phyloP scores from a whole-genome alignment of 2,888 invertebrate species.

The Synanthedon formicaeformis region DNA sequence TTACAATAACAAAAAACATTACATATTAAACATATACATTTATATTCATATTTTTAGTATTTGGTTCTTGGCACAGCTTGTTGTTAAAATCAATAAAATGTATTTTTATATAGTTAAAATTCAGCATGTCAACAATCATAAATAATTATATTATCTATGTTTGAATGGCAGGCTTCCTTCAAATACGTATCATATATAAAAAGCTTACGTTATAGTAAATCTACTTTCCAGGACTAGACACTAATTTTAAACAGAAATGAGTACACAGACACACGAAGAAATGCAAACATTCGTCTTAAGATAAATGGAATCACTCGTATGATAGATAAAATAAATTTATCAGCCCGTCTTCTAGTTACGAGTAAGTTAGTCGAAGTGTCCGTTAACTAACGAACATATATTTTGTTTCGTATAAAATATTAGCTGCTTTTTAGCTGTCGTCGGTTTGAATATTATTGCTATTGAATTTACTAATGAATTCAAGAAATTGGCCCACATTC shows the following conservation, averaged over 20 bases:
- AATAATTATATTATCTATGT: background rate
- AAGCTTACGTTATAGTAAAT: slow-evolving; percentile 56
- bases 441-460: too few relatives aligned
- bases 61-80: slow-evolving; percentile 59
- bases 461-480: too few relatives aligned
- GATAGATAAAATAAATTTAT: too few relatives aligned
- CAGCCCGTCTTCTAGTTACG: slow-evolving; percentile 30
- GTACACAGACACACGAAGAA: slow-evolving; percentile 65
- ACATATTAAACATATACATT: background rate
- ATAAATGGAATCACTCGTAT: slow-evolving; percentile 63
- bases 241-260: slow-evolving; percentile 57
- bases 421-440: too few relatives aligned
- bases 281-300: slow-evolving; percentile 68
- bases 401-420: too few relatives aligned
- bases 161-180: slow-evolving; percentile 45
- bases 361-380: slow-evolving; percentile 4
- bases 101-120: background rate
- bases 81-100: slow-evolving; percentile 26
- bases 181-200: slow-evolving; percentile 22
- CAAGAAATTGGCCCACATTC: too few relatives aligned
- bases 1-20: slow-evolving; percentile 11
- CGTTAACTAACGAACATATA: too few relatives aligned
- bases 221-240: slow-evolving; percentile 64
- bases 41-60: slow-evolving; percentile 27
- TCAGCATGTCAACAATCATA: background rate